Base-by-base conservation (phyloP, 2,113 vertebrate genomes). In the Dasyurus viverrinus region DNA sequence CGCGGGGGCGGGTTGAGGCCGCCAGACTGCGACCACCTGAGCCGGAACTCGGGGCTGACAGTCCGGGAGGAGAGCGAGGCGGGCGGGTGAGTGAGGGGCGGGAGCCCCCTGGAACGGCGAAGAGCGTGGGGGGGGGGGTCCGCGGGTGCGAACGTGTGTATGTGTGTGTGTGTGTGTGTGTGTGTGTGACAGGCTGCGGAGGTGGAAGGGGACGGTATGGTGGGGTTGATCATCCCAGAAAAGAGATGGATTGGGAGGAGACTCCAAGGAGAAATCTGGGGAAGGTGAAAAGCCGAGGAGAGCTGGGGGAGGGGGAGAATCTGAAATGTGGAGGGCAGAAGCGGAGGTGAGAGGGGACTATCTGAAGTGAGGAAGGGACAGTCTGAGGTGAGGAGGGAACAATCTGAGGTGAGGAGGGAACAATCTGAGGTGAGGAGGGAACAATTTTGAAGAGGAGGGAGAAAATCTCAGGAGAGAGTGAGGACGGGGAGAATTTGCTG, bases 311-410 rank as follows among this genome's bases (percentile, higher is more conserved):
- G 55, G 55, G 68, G 54, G 42, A 53, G 91, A 94, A 95, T 92
- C 93, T 48, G 95, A 92, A 90, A 11, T 76, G 90, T 25, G 26
- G 52, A 68, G 92, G 48, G 48, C 50, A 84, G 50, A 27, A 1
- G 19, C 47, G 48, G 91, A 53, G 52, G 57, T 89, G 48, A 90
- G 60, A 19, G 6, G 30, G 8, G 91, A 14, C 42, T 42, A 93
- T 42, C 5, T 23, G 89, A 92, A 92, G 95, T 92, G 90, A 96
- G 95, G 93, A 95, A 89, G 90, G 42, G 91, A 22, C 92, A 84
- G 47, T 42, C 25, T 8, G 91, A 94, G 97, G 96, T 97, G 97
- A 95, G 92, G 93, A 92, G 92, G 57, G 68, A 91, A 68, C 89
- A 16, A 5, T 76, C 54, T 4, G 93, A 91, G 84, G 94, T 89